phyloP scores from a whole-genome alignment of 2,797 vertebrate genomes.

The Eidolon dupreanum region DNA sequence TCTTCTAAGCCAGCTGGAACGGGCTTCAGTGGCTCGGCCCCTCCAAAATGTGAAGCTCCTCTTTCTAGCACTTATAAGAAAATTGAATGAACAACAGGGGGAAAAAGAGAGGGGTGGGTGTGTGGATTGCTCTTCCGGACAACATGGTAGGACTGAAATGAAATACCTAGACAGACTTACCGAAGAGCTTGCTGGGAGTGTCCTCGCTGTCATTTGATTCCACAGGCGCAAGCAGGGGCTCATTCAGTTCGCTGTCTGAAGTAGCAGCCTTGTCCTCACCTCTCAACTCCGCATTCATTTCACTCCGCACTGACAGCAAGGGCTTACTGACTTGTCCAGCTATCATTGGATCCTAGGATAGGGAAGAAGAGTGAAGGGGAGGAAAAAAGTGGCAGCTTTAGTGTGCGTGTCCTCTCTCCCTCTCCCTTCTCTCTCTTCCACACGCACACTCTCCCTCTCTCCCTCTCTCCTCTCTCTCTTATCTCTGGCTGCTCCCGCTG shows the following conservation, averaged over 20 bases:
- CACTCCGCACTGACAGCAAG: slow-evolving; percentile 97
- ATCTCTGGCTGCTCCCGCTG: slow-evolving; percentile 95
- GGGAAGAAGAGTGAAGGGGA: slow-evolving; percentile 83
- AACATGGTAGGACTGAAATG: slow-evolving; percentile 84
- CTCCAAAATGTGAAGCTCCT: slow-evolving; percentile 61
- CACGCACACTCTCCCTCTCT: slow-evolving; percentile 86
- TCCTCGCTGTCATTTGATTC: slow-evolving; percentile 95
- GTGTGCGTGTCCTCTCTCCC: slow-evolving; percentile 85
- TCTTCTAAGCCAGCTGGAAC: slow-evolving; percentile 40
- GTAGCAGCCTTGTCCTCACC: slow-evolving; percentile 96
- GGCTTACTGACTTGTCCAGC: slow-evolving; percentile 99
- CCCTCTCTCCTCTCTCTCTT: slow-evolving; percentile 90
- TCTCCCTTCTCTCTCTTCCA: slow-evolving; percentile 87
- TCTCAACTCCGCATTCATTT: slow-evolving; percentile 99
- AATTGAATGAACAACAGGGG: slow-evolving; percentile 57
- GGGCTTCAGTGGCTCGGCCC: slow-evolving; percentile 20
- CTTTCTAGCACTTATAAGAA: slow-evolving; percentile 64
- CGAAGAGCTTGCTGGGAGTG: slow-evolving; percentile 97
- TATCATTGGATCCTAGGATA: slow-evolving; percentile 98
- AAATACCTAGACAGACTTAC: slow-evolving; percentile 93
- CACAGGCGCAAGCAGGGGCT: slow-evolving; percentile 94
- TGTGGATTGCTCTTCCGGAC: slow-evolving; percentile 81
- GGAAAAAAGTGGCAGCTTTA: slow-evolving; percentile 88
- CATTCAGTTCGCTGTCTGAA: slow-evolving; percentile 97
- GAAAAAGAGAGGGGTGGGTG: background rate